A percentile compares a stretch with the other conserved stretches of the same genome.
Conservation (phyloP, 2,113 vertebrate species). For the Rhipidura dahli region DNA sequence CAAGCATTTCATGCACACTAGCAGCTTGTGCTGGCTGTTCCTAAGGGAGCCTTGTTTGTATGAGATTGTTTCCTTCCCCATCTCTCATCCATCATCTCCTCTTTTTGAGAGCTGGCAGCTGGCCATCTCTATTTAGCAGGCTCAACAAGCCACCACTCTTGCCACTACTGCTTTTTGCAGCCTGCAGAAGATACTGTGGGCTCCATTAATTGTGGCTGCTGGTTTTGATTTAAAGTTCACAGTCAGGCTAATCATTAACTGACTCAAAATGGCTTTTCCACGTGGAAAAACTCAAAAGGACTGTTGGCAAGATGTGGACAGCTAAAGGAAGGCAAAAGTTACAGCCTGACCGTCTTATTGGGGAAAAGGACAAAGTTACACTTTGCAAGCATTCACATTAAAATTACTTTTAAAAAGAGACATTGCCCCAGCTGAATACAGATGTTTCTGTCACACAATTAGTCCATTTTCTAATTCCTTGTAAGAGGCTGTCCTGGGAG, state of each 20-base stretch:
- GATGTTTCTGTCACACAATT: not conserved
- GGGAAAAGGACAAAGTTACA: not conserved
- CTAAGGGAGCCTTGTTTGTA: not conserved
- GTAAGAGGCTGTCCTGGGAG: not conserved
- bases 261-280: not conserved
- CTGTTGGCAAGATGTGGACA: not conserved
- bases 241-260: slow-evolving; percentile 20
- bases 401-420: not conserved
- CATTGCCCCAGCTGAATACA: not conserved
- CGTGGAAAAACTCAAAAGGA: not conserved
- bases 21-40: not conserved
- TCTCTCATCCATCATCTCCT: slow-evolving; percentile 32
- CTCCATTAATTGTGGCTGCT: slow-evolving; percentile 28
- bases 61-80: slow-evolving; percentile 12
- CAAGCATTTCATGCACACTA: not conserved
- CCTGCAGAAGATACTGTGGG: not conserved
- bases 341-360: not conserved
- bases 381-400: not conserved
- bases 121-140: slow-evolving; percentile 11
- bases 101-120: slow-evolving; percentile 3
- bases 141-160: not conserved
- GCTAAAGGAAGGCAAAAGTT: not conserved
- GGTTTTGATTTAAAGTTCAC: slow-evolving; percentile 51
- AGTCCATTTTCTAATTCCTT: not conserved
- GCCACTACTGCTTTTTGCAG: not conserved